Conservation (phyloP, 2,797 vertebrate genomes). For the Pangasius krempfi region DNA sequence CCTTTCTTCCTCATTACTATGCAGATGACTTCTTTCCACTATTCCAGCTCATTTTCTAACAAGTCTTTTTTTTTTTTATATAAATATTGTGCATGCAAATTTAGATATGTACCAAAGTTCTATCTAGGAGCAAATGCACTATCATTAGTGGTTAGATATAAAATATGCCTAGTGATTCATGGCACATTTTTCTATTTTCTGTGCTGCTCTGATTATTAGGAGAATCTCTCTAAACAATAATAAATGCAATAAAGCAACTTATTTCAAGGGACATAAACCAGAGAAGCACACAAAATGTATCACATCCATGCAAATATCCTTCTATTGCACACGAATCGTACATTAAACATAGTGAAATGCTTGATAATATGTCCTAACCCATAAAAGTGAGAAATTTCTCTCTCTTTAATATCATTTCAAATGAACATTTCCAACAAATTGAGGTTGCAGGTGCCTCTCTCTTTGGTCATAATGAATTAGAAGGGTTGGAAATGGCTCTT, state of each 20-base stretch:
- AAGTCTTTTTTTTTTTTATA: background rate
- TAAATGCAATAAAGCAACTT: constrained; percentile 23
- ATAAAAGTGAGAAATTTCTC: background rate
- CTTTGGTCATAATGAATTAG: constrained; percentile 22
- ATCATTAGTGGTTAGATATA: constrained; percentile 15
- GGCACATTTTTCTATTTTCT: constrained; percentile 9
- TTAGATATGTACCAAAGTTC: constrained; percentile 6
- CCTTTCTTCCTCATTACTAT: constrained; percentile 24
- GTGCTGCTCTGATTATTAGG: constrained; percentile 23
- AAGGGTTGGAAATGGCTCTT: constrained; percentile 52
- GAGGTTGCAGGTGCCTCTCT: background rate
- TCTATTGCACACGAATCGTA: background rate
- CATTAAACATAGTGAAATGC: constrained; percentile 18
- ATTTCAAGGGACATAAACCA: constrained; percentile 22
- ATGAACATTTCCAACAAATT: constrained; percentile 20
- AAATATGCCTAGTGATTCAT: background rate
- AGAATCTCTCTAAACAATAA: constrained; percentile 7
- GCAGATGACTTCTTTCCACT: constrained; percentile 36
- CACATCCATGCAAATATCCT: background rate
- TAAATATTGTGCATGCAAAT: constrained; percentile 27
- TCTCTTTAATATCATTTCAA: constrained; percentile 24
- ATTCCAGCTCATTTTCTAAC: constrained; percentile 27
- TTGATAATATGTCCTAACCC: constrained; percentile 6
- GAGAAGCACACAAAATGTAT: background rate
- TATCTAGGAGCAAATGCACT: background rate